These are phyloP conservation scores for Ciconia boyciana DNA, from an alignment of 2,113 vertebrate genomes.

Conservation along the genomic window DNA sequence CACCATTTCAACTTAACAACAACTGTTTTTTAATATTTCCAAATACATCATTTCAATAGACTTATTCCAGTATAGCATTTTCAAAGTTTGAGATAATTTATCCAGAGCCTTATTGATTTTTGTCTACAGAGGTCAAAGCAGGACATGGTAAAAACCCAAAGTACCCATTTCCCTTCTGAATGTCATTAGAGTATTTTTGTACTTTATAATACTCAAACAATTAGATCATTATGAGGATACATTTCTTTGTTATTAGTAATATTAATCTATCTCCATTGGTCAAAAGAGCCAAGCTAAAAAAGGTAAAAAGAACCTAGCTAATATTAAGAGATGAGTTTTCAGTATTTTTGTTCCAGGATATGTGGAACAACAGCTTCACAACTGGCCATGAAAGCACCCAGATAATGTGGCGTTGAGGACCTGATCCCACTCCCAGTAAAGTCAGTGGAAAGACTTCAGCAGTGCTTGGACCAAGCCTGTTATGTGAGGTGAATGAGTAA, in stretches of 20 bases:
- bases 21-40: background rate
- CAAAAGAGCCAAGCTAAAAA: background rate
- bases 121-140: background rate
- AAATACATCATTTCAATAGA: background rate
- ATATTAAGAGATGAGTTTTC: background rate
- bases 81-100: background rate
- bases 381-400: background rate
- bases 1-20: background rate
- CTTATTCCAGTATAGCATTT: background rate
- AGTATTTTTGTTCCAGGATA: background rate
- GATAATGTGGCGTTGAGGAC: background rate
- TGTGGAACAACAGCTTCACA: background rate
- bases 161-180: background rate
- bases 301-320: background rate
- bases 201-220: background rate
- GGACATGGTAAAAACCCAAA: background rate
- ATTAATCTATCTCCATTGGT: background rate
- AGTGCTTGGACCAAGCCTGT: background rate
- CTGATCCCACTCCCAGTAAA: background rate
- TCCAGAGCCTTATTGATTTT: background rate
- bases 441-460: conserved; percentile 24
- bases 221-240: background rate
- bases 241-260: background rate
- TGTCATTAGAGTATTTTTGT: background rate
- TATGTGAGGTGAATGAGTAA: conserved; percentile 26